phyloP scores from a whole-genome alignment of 2,113 vertebrate species.

The Scophthalmus maximus region DNA sequence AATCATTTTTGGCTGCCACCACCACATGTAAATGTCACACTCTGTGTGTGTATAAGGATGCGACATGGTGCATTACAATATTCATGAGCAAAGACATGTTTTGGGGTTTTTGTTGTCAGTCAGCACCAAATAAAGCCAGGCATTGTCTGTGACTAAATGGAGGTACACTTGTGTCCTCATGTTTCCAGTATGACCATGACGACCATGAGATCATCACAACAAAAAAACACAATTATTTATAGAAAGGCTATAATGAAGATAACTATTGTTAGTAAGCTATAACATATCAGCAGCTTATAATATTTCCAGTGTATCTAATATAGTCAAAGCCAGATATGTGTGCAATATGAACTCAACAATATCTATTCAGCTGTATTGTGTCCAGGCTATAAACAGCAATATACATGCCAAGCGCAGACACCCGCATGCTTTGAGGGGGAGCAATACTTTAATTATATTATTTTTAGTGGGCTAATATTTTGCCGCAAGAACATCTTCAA shows the following conservation, averaged over 20 bases:
- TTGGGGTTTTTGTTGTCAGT: background rate
- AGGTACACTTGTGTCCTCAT: background rate
- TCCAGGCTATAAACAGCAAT: no score
- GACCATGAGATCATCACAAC: background rate
- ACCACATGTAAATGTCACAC: slow-evolving; percentile 7
- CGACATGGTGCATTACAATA: slow-evolving; percentile 17
- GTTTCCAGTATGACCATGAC: background rate
- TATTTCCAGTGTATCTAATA: background rate
- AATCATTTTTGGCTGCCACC: slow-evolving; percentile 6
- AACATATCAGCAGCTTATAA: background rate
- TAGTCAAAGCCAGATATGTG: background rate
- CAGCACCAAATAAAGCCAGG: background rate
- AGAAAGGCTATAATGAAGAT: background rate
- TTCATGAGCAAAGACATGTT: slow-evolving; percentile 1
- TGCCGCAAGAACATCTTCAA: no score
- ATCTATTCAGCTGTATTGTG: background rate
- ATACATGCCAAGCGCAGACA: no score
- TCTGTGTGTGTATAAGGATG: background rate
- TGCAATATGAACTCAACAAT: background rate
- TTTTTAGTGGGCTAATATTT: no score
- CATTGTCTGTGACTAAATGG: background rate
- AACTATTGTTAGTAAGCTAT: background rate
- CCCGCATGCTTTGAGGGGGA: no score
- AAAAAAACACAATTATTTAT: background rate
- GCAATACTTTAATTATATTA: no score